Evolutionary conservation across 2,113 vertebrate species (phyloP).

Genomic region (Cyrtonyx montezumae): DNA sequence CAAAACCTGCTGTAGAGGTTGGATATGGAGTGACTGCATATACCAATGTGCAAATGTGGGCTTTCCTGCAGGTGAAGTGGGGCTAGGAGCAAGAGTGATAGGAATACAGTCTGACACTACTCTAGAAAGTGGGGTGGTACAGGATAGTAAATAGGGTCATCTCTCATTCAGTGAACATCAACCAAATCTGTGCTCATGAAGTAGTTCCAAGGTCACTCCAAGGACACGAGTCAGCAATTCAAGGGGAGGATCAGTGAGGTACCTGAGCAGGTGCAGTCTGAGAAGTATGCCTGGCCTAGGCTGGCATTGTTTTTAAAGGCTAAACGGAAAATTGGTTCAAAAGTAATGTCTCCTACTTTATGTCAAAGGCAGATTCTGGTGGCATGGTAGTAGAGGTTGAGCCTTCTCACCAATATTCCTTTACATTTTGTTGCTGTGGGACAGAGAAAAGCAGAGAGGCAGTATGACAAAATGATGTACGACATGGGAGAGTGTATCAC

Average conservation of each 20-base stretch:
- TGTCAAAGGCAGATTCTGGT: too few species aligned
- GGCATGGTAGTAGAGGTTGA: too few species aligned
- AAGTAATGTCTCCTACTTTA: too few species aligned
- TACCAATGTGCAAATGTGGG: not conserved
- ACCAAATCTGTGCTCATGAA: not conserved
- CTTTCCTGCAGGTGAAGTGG: not conserved
- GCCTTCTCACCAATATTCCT: too few species aligned
- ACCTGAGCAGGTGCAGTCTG: rapidly evolving
- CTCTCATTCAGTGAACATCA: not conserved
- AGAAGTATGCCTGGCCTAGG: not conserved
- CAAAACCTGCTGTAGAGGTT: not conserved
- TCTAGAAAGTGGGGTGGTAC: not conserved
- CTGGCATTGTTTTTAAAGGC: too few species aligned
- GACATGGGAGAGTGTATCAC: too few species aligned
- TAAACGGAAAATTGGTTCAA: not conserved
- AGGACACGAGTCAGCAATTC: not conserved
- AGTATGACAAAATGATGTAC: too few species aligned
- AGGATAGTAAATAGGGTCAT: not conserved
- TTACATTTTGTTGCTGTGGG: too few species aligned
- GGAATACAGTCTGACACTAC: not conserved
- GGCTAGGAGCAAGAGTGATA: not conserved
- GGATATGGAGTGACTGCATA: not conserved
- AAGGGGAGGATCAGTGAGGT: rapidly evolving
- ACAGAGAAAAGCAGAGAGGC: too few species aligned
- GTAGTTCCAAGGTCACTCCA: not conserved